phyloP scores from a whole-genome alignment of 1,140 invertebrate species.

The Leptestheria dahalacensis region DNA sequence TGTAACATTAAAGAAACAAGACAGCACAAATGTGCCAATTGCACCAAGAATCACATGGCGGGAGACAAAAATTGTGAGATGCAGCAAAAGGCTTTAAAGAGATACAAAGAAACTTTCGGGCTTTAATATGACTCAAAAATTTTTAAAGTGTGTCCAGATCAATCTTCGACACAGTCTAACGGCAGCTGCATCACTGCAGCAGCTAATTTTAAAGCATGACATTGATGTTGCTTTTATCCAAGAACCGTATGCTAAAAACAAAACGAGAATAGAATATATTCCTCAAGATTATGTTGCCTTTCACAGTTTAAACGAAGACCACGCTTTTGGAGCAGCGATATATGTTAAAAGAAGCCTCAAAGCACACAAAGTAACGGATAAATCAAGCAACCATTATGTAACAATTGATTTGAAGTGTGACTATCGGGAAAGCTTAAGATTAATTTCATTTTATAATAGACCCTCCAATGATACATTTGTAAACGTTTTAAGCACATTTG shows the following conservation, averaged over 20 bases:
- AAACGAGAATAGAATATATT: neutral
- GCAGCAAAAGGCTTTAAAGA: neutral
- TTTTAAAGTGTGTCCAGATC: neutral
- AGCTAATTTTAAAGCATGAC: neutral
- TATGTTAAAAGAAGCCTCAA: too few species aligned
- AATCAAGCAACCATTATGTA: too few species aligned
- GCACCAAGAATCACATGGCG: neutral
- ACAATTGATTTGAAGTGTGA: too few species aligned
- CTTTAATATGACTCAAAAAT: neutral
- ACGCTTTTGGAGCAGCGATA: neutral
- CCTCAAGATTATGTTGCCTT: neutral
- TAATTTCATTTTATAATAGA: neutral
- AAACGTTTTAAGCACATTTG: neutral
- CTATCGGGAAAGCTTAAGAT: neutral
- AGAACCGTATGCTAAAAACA: neutral
- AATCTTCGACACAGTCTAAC: neutral
- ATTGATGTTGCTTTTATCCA: neutral
- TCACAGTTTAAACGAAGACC: neutral
- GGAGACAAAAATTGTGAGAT: neutral
- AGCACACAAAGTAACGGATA: too few species aligned
- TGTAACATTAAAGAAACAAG: neutral
- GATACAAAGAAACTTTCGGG: neutral
- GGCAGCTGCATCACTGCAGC: neutral
- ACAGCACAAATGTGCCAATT: constrained; percentile 3
- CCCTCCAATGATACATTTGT: neutral